Base-by-base conservation (phyloP, 2,888 invertebrate species). In the Apotomis turbidana region DNA sequence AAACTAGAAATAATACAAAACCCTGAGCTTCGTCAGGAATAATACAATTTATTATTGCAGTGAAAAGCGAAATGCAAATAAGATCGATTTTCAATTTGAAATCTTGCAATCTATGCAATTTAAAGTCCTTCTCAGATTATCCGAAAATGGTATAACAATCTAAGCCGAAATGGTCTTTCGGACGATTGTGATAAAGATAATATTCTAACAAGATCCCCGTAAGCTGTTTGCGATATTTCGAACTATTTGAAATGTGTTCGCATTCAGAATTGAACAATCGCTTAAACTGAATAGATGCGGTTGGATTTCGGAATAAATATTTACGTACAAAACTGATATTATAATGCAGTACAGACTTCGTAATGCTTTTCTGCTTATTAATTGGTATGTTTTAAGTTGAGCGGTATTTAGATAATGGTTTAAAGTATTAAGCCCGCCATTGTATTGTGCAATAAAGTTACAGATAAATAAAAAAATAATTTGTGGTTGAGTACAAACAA, bases 11-110 rank as follows among this genome's bases (percentile, higher is more conserved):
- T 52, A 52, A 60, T 62, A 46, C 62, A 8, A 9, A 59, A 57
- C 3, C 61, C 36, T 57, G 10, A 44, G n/a, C 61, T 15, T 27
- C 13, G 38, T 9, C 54, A 54, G 55, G 46, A 36, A 60, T 60
- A 15, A 60, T 46, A 54, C 71, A 57, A 71, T 44, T 27, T 15
- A 27, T 27, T 15, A 27, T 62, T 57, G 63, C 70, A 70, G 44
- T 57, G 27, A 49, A n/a, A 55, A 55, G 59, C 71, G 57, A 61
- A 46, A 51, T 66, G 15, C 60, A 60, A 57, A 64, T 55, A 63
- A 57, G 59, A 67, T 71, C 57, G 57, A 71, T 71, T 67, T 67
- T 57, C 71, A 67, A 67, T 71, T 57, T 49, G 44, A 61, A 71
- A 67, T 44, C 44, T 59, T 44, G 62, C 57, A 51, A 71, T 71